These are phyloP conservation scores for Anhinga rufa DNA, from an alignment of 2,113 vertebrate species.

Conservation along the genomic window DNA sequence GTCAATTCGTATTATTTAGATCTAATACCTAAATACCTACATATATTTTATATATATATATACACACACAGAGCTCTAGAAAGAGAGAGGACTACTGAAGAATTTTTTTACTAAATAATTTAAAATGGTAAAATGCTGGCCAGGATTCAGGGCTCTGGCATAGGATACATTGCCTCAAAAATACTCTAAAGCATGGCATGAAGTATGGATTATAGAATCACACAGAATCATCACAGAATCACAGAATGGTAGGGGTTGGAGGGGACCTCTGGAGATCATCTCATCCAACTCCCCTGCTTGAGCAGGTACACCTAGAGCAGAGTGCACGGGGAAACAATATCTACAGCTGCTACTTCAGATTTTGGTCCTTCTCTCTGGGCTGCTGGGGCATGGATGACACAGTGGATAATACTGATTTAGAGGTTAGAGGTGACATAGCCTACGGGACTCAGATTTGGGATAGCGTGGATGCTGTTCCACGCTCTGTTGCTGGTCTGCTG, in stretches of 20 bases:
- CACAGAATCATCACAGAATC: too few relatives aligned
- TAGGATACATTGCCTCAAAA: neutral
- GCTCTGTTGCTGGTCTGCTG: neutral
- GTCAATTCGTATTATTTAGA: neutral
- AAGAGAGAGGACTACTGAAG: neutral
- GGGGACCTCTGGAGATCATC: too few relatives aligned
- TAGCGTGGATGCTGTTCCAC: accelerated
- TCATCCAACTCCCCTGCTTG: too few relatives aligned
- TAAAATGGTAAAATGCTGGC: neutral
- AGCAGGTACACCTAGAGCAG: too few relatives aligned
- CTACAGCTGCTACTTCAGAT: neutral
- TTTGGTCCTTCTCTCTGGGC: neutral
- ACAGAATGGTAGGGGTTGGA: too few relatives aligned
- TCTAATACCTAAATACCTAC: neutral
- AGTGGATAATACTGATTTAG: accelerated
- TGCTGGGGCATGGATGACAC: neutral
- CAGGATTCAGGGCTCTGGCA: neutral
- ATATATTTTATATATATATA: neutral
- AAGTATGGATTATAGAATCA: neutral
- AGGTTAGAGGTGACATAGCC: neutral
- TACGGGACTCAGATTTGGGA: neutral
- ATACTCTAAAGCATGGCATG: neutral
- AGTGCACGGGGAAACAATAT: neutral
- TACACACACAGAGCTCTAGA: neutral
- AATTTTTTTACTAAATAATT: neutral